Percentiles rank a stretch among this genome's conserved stretches.
phyloP scores from a whole-genome alignment of 2,113 vertebrate species.

The Peromyscus californicus region DNA sequence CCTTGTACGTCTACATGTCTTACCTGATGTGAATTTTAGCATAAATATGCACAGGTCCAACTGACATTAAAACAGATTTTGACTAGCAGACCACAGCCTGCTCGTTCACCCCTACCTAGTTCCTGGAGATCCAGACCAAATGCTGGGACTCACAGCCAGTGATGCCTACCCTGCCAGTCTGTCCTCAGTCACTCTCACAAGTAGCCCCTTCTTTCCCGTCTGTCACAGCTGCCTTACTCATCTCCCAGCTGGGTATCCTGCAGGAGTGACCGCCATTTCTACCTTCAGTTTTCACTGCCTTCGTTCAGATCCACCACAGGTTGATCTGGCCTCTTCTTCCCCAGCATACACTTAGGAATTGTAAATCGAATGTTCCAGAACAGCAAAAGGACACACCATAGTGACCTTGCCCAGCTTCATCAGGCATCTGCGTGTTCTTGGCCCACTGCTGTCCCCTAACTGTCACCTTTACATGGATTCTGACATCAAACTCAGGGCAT shows the following conservation, averaged over 20 bases:
- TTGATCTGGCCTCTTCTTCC: background rate
- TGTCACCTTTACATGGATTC: background rate
- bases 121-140: background rate
- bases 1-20: rapidly evolving
- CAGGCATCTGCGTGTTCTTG: background rate
- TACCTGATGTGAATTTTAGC: background rate
- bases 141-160: too few relatives aligned
- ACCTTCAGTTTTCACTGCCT: background rate
- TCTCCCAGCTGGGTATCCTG: background rate
- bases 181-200: rapidly evolving
- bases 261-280: background rate
- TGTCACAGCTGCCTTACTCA: rapidly evolving
- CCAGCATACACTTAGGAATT: background rate
- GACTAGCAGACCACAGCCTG: background rate
- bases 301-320: background rate
- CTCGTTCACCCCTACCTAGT: background rate
- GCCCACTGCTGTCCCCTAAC: too few relatives aligned
- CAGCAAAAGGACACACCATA: background rate
- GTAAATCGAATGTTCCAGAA: background rate
- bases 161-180: background rate
- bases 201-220: background rate
- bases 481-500: too few relatives aligned
- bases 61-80: background rate
- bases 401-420: background rate
- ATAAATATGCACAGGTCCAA: background rate